Evolutionary conservation across 2,797 vertebrate species (phyloP).

Genomic region (Notamacropus eugenii): DNA sequence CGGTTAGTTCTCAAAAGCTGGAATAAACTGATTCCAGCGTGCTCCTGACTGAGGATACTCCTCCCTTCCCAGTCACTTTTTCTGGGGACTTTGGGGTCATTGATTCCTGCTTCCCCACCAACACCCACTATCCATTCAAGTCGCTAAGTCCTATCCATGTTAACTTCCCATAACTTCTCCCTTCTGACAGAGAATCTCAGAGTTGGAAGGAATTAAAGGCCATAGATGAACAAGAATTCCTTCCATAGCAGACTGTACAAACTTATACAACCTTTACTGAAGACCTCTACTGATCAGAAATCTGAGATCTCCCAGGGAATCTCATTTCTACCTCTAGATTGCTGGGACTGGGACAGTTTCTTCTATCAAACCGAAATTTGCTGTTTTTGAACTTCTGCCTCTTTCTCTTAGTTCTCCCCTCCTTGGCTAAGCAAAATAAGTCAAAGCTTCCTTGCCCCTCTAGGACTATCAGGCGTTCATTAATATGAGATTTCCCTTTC

Average conservation of each 20-base stretch:
- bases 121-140: neutral
- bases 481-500: neutral
- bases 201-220: neutral
- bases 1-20: neutral
- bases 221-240: neutral
- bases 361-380: constrained; percentile 29
- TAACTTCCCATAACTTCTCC: neutral
- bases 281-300: constrained; percentile 12
- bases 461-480: neutral
- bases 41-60: neutral
- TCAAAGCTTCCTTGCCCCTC: constrained; percentile 5
- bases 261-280: constrained; percentile 13
- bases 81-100: neutral
- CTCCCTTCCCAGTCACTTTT: neutral
- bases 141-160: neutral
- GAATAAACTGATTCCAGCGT: neutral
- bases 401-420: neutral
- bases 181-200: neutral
- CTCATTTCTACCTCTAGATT: neutral
- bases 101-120: neutral
- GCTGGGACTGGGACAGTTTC: neutral
- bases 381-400: constrained; percentile 14
- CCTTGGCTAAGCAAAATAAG: constrained; percentile 24
- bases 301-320: neutral
- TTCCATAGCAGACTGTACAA: neutral